Conservation (phyloP, 2,888 invertebrate species). For the Heliconius aoede region DNA sequence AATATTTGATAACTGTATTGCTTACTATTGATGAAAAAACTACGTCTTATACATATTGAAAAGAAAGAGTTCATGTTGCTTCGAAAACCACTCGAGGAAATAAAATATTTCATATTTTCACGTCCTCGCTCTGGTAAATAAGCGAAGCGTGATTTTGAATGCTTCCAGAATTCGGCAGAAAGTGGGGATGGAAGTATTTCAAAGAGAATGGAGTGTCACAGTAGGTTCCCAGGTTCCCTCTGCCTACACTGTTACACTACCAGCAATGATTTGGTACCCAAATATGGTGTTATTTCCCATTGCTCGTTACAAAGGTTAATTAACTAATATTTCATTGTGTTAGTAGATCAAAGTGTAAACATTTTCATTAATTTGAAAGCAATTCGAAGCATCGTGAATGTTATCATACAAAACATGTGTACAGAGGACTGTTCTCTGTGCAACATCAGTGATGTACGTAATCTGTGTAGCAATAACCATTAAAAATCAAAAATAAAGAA, state of each 20-base stretch:
- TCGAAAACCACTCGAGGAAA: too few relatives aligned
- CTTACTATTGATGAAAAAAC: too few relatives aligned
- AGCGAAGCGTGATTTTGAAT: too few relatives aligned
- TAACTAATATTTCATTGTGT: conserved; percentile 20
- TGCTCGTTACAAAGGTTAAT: conserved; percentile 7
- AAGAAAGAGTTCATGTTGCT: too few relatives aligned
- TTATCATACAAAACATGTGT: conserved; percentile 29
- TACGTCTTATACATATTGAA: too few relatives aligned
- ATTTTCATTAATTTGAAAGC: conserved; percentile 27
- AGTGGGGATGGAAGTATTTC: too few relatives aligned
- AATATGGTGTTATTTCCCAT: not conserved
- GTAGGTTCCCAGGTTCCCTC: too few relatives aligned
- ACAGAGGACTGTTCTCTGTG: not conserved
- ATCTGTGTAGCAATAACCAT: not conserved
- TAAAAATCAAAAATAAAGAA: not conserved
- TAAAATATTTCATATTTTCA: too few relatives aligned
- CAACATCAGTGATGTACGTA: conserved; percentile 10
- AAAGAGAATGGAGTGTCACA: too few relatives aligned
- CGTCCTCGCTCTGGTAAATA: too few relatives aligned
- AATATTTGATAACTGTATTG: too few relatives aligned
- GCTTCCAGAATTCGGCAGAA: too few relatives aligned
- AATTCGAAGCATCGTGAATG: conserved; percentile 24
- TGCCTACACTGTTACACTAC: not conserved
- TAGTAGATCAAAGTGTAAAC: conserved; percentile 26
- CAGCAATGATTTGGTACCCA: not conserved